These are phyloP conservation scores for Thymelicus acteon DNA, from an alignment of 2,888 invertebrate genomes.

Conservation along the genomic window DNA sequence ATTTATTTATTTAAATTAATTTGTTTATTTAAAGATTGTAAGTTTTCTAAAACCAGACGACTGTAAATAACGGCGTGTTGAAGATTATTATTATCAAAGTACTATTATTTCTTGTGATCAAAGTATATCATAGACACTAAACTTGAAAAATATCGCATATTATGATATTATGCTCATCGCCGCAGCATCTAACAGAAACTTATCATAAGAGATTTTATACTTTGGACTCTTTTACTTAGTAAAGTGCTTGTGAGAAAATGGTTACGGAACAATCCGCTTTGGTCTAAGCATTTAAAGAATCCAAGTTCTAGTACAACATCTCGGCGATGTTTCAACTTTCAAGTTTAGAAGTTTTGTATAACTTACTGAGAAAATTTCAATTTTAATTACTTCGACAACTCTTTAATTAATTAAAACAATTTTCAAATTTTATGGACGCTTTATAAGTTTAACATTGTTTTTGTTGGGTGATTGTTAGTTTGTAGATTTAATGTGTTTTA, in stretches of 20 bases:
- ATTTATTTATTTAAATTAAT: too few species aligned
- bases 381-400: conserved; percentile 19
- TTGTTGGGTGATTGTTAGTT: background rate
- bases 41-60: too few species aligned
- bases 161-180: too few species aligned
- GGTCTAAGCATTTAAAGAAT: conserved; percentile 12
- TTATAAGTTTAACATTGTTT: conserved; percentile 12
- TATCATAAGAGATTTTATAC: too few species aligned
- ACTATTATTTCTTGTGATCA: too few species aligned
- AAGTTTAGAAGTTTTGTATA: conserved; percentile 21
- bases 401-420: conserved; percentile 28
- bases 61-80: too few species aligned
- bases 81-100: too few species aligned
- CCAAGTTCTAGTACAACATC: conserved; percentile 14
- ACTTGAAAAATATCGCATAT: too few species aligned
- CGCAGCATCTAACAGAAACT: too few species aligned
- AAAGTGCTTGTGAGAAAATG: conserved; percentile 6
- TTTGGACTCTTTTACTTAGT: background rate
- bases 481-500: too few species aligned
- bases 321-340: conserved; percentile 9
- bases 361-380: conserved; percentile 26
- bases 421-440: conserved; percentile 15
- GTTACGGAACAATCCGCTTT: conserved; percentile 2
- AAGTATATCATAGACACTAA: too few species aligned
- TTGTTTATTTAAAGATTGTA: too few species aligned